Conservation (phyloP, 2,113 vertebrate genomes). For the Cranoglanis bouderius region DNA sequence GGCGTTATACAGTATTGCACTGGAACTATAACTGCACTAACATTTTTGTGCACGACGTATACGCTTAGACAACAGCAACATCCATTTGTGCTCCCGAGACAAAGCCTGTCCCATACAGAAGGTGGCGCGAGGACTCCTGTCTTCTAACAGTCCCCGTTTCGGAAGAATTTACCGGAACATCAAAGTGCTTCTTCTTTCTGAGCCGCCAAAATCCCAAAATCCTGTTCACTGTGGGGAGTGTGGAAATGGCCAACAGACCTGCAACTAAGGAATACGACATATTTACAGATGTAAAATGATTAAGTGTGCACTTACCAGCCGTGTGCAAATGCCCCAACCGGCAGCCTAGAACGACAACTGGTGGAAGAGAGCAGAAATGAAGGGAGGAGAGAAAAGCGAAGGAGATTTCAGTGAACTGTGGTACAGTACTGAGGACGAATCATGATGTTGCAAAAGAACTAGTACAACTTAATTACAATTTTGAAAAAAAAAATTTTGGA, state of each 20-base stretch:
- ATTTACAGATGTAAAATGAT: neutral
- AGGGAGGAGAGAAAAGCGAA: neutral
- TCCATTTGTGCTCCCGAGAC: neutral
- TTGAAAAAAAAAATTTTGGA: neutral
- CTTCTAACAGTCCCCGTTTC: neutral
- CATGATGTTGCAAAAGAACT: neutral
- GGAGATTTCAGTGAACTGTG: neutral
- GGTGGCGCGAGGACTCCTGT: neutral
- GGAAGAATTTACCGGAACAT: too few species aligned
- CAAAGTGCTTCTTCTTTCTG: neutral
- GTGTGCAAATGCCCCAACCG: conserved; percentile 50
- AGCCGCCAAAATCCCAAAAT: neutral
- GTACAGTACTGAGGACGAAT: too few species aligned
- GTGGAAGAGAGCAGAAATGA: conserved; percentile 6
- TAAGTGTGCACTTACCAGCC: conserved; percentile 43
- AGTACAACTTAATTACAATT: neutral
- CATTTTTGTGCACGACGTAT: neutral
- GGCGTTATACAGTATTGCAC: neutral
- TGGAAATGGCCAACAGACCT: neutral
- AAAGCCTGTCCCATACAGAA: neutral
- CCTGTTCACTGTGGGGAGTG: neutral
- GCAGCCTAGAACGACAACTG: conserved; percentile 48
- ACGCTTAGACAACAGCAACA: neutral
- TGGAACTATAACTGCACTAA: neutral
- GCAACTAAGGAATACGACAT: neutral